Conservation (phyloP, 2,113 vertebrate genomes). For the Vidua macroura region DNA sequence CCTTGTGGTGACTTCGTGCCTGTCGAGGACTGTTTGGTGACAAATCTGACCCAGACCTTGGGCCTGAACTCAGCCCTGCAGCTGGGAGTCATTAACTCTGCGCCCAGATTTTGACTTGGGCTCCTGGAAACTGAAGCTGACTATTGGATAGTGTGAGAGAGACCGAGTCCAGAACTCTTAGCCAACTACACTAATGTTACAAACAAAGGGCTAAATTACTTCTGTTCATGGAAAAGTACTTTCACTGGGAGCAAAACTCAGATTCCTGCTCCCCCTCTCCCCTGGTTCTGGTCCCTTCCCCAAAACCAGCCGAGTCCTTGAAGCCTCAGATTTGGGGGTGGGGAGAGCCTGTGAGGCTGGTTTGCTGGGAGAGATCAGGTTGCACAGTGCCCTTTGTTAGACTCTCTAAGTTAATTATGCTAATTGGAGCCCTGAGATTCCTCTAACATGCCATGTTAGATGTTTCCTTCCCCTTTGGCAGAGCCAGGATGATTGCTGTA, state of each 20-base stretch:
- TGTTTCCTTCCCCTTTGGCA: background rate
- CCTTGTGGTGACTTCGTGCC: background rate
- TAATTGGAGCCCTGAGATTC: conserved; percentile 65
- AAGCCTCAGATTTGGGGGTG: conserved; percentile 19
- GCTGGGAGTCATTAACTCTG: conserved; percentile 46
- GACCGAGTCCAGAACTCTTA: background rate
- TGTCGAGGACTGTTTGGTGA: background rate
- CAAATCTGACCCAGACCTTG: background rate
- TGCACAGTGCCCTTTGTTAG: conserved; percentile 70
- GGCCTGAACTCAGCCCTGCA: background rate
- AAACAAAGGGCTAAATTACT: conserved; percentile 39
- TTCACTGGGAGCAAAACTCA: background rate
- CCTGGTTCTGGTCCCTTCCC: background rate
- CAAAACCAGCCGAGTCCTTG: background rate
- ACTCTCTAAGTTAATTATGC: conserved; percentile 71
- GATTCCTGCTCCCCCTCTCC: background rate
- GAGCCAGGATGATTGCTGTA: fast-evolving
- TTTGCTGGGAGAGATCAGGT: conserved; percentile 71
- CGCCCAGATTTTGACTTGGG: background rate
- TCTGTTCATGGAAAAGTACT: conserved; percentile 32
- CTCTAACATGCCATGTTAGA: conserved; percentile 38
- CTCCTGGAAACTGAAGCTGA: background rate
- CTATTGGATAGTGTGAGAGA: background rate
- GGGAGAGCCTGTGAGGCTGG: conserved; percentile 51
- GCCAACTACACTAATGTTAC: conserved; percentile 31